Evolutionary conservation across 2,113 vertebrate species (phyloP), one percentile per base, ranked within the genome.

Genomic region (Gallinago jamesoni): DNA sequence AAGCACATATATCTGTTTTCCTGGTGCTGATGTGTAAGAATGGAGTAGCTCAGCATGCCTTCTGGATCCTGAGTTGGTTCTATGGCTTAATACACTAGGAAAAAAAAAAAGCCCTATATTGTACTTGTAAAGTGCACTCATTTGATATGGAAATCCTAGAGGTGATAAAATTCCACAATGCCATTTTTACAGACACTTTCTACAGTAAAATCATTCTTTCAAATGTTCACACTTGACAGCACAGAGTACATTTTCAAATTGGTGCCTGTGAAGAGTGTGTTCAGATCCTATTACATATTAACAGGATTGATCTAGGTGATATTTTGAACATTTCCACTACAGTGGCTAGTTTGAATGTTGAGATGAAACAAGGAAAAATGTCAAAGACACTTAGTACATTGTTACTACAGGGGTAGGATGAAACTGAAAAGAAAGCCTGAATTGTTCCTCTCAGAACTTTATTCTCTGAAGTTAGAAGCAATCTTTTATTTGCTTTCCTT

Each of bases 341-440:
- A 60, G 37, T 92, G 85, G 90, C 63, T 96, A 96, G 87, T 96
- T 94, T 96, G 69, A 70, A 68, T 84, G 66, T 78, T 95, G 79
- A 96, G 79, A 96, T 90, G 62, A 97, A 96, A 96, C 55, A 96
- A 68, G 70, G n/a, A 28, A 92, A 96, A 93, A 96, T 93, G 89
- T 94, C 86, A 92, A 92, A 97, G 81, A 50, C 31, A 45, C 22
- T 94, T 95, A 63, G 31, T 68, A 33, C n/a, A 24, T 60, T 90
- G 53, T 41, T 93, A 62, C 77, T 84, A 39, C 43, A 64, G 73
- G 43, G 45, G 25, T 72, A 84, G 31, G 35, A 75, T 56, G 22
- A 93, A 92, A 86, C 48, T 78, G 52, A 84, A 91, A 93, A 87
- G 45, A 81, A 93, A 25, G 13, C 24, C 53, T 73, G 57, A 87